phyloP scores from a whole-genome alignment of 2,113 vertebrate species.

The Macroglossus sobrinus region DNA sequence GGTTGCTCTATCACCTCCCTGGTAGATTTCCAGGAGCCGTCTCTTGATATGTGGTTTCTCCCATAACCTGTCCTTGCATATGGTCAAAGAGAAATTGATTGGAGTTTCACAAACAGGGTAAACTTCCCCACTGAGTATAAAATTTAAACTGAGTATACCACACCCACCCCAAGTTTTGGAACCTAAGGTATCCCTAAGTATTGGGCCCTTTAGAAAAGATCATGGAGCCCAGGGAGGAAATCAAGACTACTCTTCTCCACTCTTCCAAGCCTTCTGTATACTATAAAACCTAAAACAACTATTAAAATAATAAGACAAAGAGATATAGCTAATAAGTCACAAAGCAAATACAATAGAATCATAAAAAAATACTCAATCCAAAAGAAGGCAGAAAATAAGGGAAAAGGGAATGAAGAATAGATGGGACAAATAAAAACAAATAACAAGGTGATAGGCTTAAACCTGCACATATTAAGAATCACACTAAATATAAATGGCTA shows the following conservation, averaged over 20 bases:
- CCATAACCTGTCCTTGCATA: background rate
- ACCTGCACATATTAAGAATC: background rate
- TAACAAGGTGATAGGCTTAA: background rate
- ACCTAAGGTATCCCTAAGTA: background rate
- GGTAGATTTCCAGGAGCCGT: background rate
- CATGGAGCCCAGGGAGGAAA: background rate
- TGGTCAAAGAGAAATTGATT: background rate
- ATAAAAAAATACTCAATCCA: background rate
- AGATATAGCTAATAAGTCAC: background rate
- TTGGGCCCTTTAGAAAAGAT: background rate
- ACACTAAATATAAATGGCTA: background rate
- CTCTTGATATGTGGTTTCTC: background rate
- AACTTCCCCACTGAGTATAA: background rate
- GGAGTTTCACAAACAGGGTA: background rate
- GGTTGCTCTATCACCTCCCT: background rate
- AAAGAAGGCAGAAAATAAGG: background rate
- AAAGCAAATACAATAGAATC: slow-evolving; percentile 18
- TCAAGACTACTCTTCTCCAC: background rate
- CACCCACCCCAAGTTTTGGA: background rate
- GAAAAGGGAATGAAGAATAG: background rate
- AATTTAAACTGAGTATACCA: background rate
- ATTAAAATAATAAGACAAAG: background rate
- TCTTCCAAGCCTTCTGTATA: background rate
- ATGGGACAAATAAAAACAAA: slow-evolving; percentile 4
- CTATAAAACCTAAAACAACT: background rate